Evolutionary conservation across 2,113 vertebrate genomes (phyloP).

Genomic region (Setophaga petechia): DNA sequence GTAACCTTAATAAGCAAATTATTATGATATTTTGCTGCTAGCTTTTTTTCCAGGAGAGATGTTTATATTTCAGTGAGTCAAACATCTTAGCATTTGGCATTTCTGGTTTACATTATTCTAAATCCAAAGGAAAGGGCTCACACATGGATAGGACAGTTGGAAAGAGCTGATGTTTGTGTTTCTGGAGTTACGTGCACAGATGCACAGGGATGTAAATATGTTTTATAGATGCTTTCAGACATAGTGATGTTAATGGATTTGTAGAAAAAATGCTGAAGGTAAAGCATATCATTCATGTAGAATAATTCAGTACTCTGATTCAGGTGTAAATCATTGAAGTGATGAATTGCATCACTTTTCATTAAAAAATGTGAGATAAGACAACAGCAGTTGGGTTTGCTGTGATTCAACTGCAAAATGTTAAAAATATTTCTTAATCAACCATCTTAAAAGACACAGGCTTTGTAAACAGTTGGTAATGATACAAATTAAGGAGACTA

Average conservation of each 20-base stretch:
- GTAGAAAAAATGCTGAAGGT: not conserved
- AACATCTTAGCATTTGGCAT: not conserved
- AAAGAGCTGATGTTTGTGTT: not conserved
- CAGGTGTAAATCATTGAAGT: not conserved
- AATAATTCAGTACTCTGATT: not conserved
- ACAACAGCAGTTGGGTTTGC: not conserved
- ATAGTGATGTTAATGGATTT: not conserved
- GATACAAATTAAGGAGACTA: not conserved
- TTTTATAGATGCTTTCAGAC: not conserved
- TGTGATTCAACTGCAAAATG: constrained; percentile 1
- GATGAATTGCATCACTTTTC: not conserved
- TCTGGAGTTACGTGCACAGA: not conserved
- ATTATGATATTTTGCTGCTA: not conserved
- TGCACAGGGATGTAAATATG: not conserved
- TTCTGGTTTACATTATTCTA: not conserved
- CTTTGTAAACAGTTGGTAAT: constrained; percentile 14
- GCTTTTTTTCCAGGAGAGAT: not conserved
- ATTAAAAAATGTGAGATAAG: not conserved
- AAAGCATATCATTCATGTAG: not conserved
- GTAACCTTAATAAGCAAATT: not conserved
- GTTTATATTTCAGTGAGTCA: constrained; percentile 32
- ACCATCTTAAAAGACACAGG: not conserved
- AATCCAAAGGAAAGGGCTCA: not conserved
- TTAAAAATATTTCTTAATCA: constrained; percentile 22
- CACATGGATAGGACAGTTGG: not conserved